These are phyloP conservation scores for Watsonalla binaria DNA, from an alignment of 2,888 invertebrate species.

Conservation along the genomic window DNA sequence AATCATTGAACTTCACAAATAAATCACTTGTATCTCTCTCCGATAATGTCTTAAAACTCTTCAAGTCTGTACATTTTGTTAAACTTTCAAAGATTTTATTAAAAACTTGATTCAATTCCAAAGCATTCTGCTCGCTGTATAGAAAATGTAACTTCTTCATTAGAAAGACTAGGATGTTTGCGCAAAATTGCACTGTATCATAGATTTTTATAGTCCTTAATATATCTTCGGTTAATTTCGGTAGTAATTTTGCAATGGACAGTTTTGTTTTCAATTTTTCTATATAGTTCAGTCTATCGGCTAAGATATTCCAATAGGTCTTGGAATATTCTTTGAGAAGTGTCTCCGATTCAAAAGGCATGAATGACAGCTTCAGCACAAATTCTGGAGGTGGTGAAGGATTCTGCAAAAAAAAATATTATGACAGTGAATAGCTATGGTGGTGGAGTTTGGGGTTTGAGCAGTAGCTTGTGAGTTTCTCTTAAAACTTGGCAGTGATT, in stretches of 20 bases:
- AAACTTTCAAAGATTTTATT: slow-evolving; percentile 43
- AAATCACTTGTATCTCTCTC: slow-evolving; percentile 39
- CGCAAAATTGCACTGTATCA: slow-evolving; percentile 46
- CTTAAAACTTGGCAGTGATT: too few relatives aligned
- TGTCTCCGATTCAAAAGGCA: slow-evolving; percentile 52
- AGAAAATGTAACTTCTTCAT: slow-evolving; percentile 53
- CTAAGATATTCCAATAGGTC: slow-evolving; percentile 62
- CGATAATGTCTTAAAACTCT: slow-evolving; percentile 33
- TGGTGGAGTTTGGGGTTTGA: too few relatives aligned
- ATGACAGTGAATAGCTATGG: background rate
- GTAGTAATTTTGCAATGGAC: slow-evolving; percentile 44
- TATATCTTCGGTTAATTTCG: slow-evolving; percentile 49
- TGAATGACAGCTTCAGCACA: slow-evolving; percentile 56
- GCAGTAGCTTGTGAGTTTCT: too few relatives aligned
- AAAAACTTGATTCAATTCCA: slow-evolving; percentile 36
- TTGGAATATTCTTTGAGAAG: slow-evolving; percentile 50
- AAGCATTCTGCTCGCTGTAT: slow-evolving; percentile 34
- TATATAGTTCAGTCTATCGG: slow-evolving; percentile 50
- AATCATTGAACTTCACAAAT: slow-evolving; percentile 54
- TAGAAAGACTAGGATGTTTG: slow-evolving; percentile 39
- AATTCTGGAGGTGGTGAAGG: slow-evolving; percentile 44
- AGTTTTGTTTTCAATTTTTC: slow-evolving; percentile 46
- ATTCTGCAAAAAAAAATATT: slow-evolving; percentile 39
- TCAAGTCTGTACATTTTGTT: slow-evolving; percentile 33
- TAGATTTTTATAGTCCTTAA: slow-evolving; percentile 48